Base-by-base conservation (phyloP, 2,797 vertebrate species). In the Leuciscus waleckii region DNA sequence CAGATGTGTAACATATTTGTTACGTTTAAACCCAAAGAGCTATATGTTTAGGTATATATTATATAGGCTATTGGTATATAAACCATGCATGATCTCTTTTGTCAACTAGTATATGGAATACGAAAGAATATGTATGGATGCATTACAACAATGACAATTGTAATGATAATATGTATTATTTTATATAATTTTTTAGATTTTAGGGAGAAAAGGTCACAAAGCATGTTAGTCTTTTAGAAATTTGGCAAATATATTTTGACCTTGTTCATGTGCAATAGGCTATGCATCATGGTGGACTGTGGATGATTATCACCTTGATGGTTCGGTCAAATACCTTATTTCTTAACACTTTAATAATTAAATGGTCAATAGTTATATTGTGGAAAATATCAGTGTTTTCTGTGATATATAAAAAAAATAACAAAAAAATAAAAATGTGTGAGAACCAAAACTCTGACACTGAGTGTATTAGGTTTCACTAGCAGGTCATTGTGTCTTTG, bases 401-500 rank as follows among this genome's bases (percentile, higher is more conserved):
- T 67, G 1, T 83, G 7, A 83, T 54, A n/a, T n/a, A 67, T 26
- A 37, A n/a, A 61, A 16, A 5, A 35, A 35, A 5, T 5, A 1
- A 35, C 5, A 5, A 35, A 35, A 13, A 39, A 70, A 39, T 51
- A 32, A 43, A 61, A 23, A 43, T 41, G 46, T 29, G 43, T 82
- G 54, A 23, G 26, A 67, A 49, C 49, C 26, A 67, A 79, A 65
- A 46, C 23, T 58, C 21, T 65, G n/a, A 83, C 39, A 76, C 32
- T 79, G 70, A 68, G 32, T 82, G 81, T 80, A 54, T 82, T 23
- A 32, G 63, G 16, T 76, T 71, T 84, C 78, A 46, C 71, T 85
- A 74, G 79, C 35, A 77, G 81, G 81, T 49, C 63, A 26, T 82
- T 54, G 49, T 79, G 69, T 81, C 51, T 82, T 84, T 90, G 81